These are phyloP conservation scores for Pelagia noctiluca DNA, from an alignment of 30 jellyfish, hydroid and myxozoan species.

Conservation along the genomic window DNA sequence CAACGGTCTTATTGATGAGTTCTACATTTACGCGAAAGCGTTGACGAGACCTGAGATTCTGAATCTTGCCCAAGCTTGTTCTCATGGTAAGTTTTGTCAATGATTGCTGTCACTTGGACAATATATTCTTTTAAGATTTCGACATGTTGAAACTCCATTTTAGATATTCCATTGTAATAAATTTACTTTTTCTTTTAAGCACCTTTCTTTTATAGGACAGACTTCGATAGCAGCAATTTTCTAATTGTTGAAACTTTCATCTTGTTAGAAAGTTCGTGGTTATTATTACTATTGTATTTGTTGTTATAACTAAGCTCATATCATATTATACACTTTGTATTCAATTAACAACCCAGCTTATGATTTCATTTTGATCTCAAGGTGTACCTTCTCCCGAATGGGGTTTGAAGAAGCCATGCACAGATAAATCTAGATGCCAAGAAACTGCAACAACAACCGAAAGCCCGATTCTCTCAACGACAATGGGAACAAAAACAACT, in stretches of 20 bases:
- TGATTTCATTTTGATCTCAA: background rate
- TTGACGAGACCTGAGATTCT: slow-evolving; percentile 76
- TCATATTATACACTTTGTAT: background rate
- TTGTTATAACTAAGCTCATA: no score
- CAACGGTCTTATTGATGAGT: slow-evolving; percentile 91
- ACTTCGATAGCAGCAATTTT: no score
- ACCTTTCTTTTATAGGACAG: no score
- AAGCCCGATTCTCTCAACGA: slow-evolving; percentile 21
- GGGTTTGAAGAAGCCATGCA: slow-evolving; percentile 94
- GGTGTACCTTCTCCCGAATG: slow-evolving; percentile 98
- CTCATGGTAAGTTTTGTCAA: slow-evolving; percentile 91
- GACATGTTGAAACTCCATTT: no score
- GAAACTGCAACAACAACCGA: slow-evolving; percentile 54
- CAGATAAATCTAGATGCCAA: slow-evolving; percentile 48
- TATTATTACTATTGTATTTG: no score
- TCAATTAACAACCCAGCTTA: background rate
- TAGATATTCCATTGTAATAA: no score
- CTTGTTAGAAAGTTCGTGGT: no score
- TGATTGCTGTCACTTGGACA: no score
- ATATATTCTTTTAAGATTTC: no score
- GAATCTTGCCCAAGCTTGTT: slow-evolving; percentile 91
- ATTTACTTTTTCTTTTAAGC: no score
- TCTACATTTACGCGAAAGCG: slow-evolving; percentile 81
- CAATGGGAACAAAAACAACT: slow-evolving; percentile 59
- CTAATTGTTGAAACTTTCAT: no score